Percentiles rank a stretch among this genome's conserved stretches.
These are phyloP conservation scores for Pseudococcus jackbeardsleyi DNA, from an alignment of 2,888 invertebrate genomes.

Conservation along the genomic window DNA sequence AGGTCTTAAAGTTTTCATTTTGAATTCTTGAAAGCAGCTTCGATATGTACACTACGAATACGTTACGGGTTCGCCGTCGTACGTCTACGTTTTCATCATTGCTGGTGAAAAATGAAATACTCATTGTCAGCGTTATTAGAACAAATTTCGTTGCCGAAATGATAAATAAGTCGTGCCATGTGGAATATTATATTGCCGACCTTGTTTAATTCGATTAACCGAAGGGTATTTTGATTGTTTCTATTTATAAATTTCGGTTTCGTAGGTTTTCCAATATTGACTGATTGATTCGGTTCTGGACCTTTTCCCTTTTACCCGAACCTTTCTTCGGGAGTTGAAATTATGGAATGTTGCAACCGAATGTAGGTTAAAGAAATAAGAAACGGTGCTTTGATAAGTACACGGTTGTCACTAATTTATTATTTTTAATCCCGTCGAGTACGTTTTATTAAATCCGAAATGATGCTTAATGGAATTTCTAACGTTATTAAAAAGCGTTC, in stretches of 20 bases:
- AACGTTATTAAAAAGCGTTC: background rate
- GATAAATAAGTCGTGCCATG: background rate
- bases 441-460: background rate
- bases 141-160: background rate
- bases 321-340: too few relatives aligned
- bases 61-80: background rate
- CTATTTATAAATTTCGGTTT: too few relatives aligned
- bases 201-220: too few relatives aligned
- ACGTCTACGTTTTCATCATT: background rate
- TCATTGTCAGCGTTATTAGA: background rate
- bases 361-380: too few relatives aligned
- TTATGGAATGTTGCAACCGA: too few relatives aligned
- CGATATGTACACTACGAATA: background rate
- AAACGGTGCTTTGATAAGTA: too few relatives aligned
- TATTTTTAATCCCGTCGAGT: background rate
- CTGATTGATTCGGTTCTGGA: too few relatives aligned
- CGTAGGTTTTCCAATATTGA: too few relatives aligned
- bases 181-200: background rate
- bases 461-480: background rate
- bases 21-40: background rate
- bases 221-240: too few relatives aligned
- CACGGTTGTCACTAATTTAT: background rate
- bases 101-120: constrained; percentile 20
- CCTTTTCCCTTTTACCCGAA: too few relatives aligned
- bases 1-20: constrained; percentile 10